A percentile compares a stretch with the other conserved stretches of the same genome.
Evolutionary conservation across 2,888 invertebrate species (phyloP).

Genomic region (Saturnia pavonia): DNA sequence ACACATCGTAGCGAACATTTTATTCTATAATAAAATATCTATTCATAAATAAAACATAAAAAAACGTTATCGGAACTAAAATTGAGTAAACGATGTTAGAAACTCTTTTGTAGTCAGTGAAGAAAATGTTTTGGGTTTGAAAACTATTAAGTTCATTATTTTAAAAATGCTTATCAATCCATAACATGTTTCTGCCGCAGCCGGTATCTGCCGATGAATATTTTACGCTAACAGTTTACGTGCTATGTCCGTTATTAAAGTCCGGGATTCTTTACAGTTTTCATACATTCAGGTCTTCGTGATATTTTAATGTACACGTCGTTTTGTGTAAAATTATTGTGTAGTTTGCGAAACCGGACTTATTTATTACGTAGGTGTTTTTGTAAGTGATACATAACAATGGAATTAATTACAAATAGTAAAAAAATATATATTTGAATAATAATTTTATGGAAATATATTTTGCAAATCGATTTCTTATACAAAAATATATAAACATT

Average conservation of each 20-base stretch:
- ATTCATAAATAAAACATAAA: too few relatives aligned
- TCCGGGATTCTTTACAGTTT: constrained; percentile 9
- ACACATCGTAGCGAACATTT: too few relatives aligned
- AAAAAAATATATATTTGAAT: neutral
- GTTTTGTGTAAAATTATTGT: constrained; percentile 3
- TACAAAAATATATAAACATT: neutral
- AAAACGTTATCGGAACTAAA: too few relatives aligned
- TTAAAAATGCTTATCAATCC: neutral
- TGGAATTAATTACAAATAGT: neutral
- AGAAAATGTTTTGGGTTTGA: neutral
- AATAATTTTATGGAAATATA: neutral
- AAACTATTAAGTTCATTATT: neutral
- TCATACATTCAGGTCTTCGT: constrained; percentile 3
- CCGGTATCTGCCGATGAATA: neutral
- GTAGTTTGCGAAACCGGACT: neutral
- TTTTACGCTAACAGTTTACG: constrained; percentile 10
- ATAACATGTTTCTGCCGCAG: neutral
- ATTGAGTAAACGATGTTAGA: too few relatives aligned
- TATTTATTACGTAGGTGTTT: neutral
- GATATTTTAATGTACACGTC: neutral
- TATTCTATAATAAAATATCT: too few relatives aligned
- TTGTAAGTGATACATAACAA: neutral
- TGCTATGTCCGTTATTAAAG: constrained; percentile 11
- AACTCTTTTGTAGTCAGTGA: neutral
- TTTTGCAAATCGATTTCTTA: too few relatives aligned